Conservation (phyloP, 2,797 vertebrate genomes). For the Tenualosa thibaudeaui region DNA sequence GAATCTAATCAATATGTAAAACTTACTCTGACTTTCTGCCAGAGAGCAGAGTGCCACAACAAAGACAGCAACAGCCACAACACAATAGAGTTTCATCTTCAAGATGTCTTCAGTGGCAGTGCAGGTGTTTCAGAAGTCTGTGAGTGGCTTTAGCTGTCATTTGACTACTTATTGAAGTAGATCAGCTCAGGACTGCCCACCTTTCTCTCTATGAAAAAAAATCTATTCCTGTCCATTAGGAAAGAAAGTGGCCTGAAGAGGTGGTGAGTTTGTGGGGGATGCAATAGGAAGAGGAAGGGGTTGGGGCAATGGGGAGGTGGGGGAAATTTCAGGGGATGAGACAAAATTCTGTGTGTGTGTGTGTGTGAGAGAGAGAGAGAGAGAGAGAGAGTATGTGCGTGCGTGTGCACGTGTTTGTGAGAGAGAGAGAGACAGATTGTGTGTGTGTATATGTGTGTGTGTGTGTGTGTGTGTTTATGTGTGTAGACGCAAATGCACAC, state of each 20-base stretch:
- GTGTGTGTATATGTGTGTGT: not conserved
- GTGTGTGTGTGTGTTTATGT: too few relatives aligned
- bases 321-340: too few relatives aligned
- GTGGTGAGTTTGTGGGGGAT: too few relatives aligned
- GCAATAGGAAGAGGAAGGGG: not conserved
- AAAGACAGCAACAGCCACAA: not conserved
- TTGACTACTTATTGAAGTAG: not conserved
- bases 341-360: too few relatives aligned
- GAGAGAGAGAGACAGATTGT: too few relatives aligned
- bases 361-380: too few relatives aligned
- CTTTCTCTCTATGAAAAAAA: not conserved
- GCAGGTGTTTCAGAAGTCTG: not conserved
- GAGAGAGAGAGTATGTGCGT: not conserved
- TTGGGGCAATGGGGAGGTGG: not conserved
- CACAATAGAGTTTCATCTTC: constrained; percentile 19
- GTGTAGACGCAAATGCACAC: too few relatives aligned
- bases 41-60: not conserved
- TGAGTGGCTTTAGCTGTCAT: not conserved
- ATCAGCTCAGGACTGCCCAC: not conserved
- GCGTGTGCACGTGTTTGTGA: too few relatives aligned
- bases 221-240: not conserved
- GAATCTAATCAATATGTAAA: not conserved
- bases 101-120: constrained; percentile 44
- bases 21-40: not conserved
- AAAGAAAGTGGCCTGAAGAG: too few relatives aligned